These are phyloP conservation scores for Halichoeres trimaculatus DNA, from an alignment of 2,113 vertebrate species.

Conservation along the genomic window DNA sequence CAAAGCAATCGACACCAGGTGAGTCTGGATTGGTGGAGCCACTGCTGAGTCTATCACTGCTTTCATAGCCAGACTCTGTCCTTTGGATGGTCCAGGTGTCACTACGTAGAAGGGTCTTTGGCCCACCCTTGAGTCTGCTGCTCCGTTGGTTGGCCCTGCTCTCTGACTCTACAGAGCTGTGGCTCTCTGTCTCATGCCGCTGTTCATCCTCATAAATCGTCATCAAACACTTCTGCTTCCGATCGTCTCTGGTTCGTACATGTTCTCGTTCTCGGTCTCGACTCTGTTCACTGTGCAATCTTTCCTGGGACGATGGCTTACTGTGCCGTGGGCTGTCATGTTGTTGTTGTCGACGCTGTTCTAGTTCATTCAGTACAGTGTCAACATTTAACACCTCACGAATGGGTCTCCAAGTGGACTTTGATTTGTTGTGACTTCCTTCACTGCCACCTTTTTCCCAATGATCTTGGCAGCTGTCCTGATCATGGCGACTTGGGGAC, in stretches of 20 bases:
- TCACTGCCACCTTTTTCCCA: slow-evolving; percentile 81
- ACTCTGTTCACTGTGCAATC: slow-evolving; percentile 74
- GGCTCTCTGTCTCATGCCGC: slow-evolving; percentile 89
- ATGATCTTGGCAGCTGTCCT: slow-evolving; percentile 82
- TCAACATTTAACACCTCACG: slow-evolving; percentile 96
- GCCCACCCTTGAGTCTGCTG: slow-evolving; percentile 72
- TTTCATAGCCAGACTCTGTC: slow-evolving; percentile 96
- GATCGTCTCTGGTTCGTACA: slow-evolving; percentile 81
- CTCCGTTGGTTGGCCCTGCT: slow-evolving; percentile 81
- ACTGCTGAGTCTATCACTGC: slow-evolving; percentile 93
- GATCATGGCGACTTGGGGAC: slow-evolving; percentile 59
- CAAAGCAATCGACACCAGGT: slow-evolving; percentile 84
- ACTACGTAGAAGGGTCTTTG: slow-evolving; percentile 81
- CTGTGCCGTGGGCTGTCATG: slow-evolving; percentile 83
- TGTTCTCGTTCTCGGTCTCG: slow-evolving; percentile 71
- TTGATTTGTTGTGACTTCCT: slow-evolving; percentile 81
- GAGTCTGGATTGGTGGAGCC: slow-evolving; percentile 92
- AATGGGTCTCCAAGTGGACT: slow-evolving; percentile 91
- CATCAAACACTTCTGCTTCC: slow-evolving; percentile 89
- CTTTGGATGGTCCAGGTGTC: slow-evolving; percentile 93
- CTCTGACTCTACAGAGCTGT: slow-evolving; percentile 89
- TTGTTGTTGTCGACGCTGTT: slow-evolving; percentile 85
- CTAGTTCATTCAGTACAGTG: slow-evolving; percentile 90
- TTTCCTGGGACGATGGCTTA: slow-evolving; percentile 74
- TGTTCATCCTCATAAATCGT: slow-evolving; percentile 97